Conservation (phyloP, 2,888 invertebrate species). For the Pandemis heparana region DNA sequence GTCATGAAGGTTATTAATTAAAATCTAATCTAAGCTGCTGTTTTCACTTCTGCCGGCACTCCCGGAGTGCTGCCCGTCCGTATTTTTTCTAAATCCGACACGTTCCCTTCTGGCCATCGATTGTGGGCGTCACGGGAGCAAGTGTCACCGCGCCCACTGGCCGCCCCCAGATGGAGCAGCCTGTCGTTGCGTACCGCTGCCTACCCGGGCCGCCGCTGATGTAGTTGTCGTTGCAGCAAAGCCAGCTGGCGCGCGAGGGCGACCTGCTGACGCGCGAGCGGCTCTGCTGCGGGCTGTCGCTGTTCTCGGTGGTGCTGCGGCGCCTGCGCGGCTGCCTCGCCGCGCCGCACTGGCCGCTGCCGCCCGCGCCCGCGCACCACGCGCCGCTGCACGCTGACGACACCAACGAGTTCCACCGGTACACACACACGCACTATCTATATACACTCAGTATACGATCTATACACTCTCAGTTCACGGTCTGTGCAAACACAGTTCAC, state of each 20-base stretch:
- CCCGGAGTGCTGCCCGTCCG: too few species aligned
- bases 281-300: slow-evolving; percentile 98
- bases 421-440: not conserved
- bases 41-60: too few species aligned
- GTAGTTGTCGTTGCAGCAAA: slow-evolving; percentile 88
- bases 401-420: slow-evolving; percentile 96
- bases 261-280: slow-evolving; percentile 98
- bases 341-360: slow-evolving; percentile 98
- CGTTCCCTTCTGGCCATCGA: too few species aligned
- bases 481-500: too few species aligned
- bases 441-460: not conserved
- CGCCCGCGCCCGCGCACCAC: slow-evolving; percentile 94
- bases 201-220: too few species aligned
- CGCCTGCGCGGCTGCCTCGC: slow-evolving; percentile 94
- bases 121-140: too few species aligned
- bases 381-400: slow-evolving; percentile 98
- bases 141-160: too few species aligned
- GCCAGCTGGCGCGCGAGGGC: slow-evolving; percentile 96
- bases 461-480: not conserved
- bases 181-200: too few species aligned
- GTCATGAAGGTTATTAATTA: too few species aligned
- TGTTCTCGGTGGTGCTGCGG: slow-evolving; percentile 97
- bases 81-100: too few species aligned
- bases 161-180: too few species aligned
- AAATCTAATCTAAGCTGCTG: too few species aligned